Conservation (phyloP, 2,888 invertebrate species). For the Drosophila nr. medialis region DNA sequence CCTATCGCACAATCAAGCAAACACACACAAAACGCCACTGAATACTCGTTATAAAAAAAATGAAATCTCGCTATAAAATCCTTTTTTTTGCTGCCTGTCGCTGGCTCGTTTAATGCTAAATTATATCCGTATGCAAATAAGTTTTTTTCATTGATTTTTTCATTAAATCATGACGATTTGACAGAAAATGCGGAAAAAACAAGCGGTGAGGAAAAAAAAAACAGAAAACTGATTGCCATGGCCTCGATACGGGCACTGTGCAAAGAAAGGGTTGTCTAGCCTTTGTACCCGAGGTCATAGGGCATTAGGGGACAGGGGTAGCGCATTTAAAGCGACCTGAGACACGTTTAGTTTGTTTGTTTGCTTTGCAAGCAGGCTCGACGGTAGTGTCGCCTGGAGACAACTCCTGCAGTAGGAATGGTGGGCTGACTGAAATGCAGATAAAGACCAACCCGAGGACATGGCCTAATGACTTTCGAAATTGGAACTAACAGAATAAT, state of each 20-base stretch:
- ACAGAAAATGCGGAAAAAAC: constrained; percentile 56
- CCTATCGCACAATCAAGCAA: constrained; percentile 59
- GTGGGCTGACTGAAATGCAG: constrained; percentile 6
- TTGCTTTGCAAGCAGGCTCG: constrained; percentile 36
- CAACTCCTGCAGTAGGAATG: constrained; percentile 1
- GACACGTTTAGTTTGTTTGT: constrained; percentile 67
- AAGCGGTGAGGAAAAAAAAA: constrained; percentile 26
- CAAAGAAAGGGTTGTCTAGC: constrained; percentile 75
- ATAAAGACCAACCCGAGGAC: background rate
- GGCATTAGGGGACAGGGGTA: constrained; percentile 16
- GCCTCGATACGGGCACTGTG: constrained; percentile 61
- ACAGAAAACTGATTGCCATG: constrained; percentile 46
- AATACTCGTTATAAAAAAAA: constrained; percentile 37
- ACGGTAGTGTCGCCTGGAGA: constrained; percentile 36
- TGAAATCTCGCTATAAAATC: constrained; percentile 66
- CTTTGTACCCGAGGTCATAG: constrained; percentile 47
- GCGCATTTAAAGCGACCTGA: constrained; percentile 25
- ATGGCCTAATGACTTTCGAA: constrained; percentile 40
- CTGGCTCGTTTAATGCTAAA: constrained; percentile 78
- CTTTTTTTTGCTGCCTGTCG: constrained; percentile 59
- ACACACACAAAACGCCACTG: constrained; percentile 31
- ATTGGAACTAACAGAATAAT: constrained; percentile 18
- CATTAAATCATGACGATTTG: constrained; percentile 81
- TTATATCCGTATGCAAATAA: constrained; percentile 82
- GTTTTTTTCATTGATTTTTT: constrained; percentile 78